Conservation (phyloP, 92 coral and sea anemone species). For the Isaurus tuberculatus region DNA sequence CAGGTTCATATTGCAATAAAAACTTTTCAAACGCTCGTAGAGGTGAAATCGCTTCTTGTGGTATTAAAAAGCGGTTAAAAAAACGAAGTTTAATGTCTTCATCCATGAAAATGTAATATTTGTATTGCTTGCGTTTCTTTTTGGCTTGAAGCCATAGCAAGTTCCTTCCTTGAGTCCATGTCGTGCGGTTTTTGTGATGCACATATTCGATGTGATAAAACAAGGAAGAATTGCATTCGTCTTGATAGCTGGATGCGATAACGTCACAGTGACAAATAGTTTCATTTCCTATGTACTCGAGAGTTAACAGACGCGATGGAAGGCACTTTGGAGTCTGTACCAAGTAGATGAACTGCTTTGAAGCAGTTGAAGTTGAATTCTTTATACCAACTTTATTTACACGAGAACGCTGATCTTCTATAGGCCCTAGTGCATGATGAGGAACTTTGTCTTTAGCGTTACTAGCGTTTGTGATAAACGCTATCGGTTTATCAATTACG, state of each 20-base stretch:
- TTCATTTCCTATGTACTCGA: neutral
- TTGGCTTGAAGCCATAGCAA: conserved; percentile 27
- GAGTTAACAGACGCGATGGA: neutral
- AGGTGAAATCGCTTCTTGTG: too few species aligned
- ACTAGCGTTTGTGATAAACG: too few species aligned
- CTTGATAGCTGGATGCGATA: neutral
- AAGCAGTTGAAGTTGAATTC: too few species aligned
- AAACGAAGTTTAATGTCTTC: conserved; percentile 41
- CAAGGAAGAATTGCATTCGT: conserved; percentile 14
- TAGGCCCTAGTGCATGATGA: too few species aligned
- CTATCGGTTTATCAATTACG: too few species aligned
- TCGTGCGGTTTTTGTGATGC: neutral
- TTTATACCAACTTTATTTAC: neutral
- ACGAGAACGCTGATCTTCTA: too few species aligned
- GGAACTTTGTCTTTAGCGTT: too few species aligned
- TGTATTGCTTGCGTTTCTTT: conserved; percentile 32
- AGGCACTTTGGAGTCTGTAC: neutral
- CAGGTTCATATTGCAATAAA: too few species aligned
- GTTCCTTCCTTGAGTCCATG: conserved; percentile 53
- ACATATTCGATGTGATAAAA: conserved; percentile 7
- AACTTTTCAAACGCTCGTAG: too few species aligned
- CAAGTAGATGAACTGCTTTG: too few species aligned
- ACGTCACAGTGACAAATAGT: neutral
- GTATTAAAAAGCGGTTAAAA: too few species aligned
- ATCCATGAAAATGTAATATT: conserved; percentile 37